Evolutionary conservation across 2,113 vertebrate species (phyloP), one percentile per base, ranked within the genome.

Genomic region (Paracanthobrama guichenoti): DNA sequence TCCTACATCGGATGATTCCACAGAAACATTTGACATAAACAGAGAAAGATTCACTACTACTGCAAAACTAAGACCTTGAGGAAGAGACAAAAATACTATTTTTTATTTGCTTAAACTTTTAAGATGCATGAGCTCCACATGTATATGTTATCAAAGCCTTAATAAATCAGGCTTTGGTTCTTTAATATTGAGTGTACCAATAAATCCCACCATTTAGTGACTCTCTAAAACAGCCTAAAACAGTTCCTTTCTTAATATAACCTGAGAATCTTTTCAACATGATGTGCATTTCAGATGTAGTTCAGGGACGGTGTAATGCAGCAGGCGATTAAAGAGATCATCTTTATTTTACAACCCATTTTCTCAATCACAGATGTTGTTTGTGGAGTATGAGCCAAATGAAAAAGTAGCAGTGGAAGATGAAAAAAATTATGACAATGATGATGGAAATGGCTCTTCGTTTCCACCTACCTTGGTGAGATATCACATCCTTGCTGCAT

Each of bases 401-500:
- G 18, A 46, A 46, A 44, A 72, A 24, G 69, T 42, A 46, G n/a
- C 69, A 26, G 69, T 48, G 42, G 10, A 60, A 28, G 8, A 35
- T 14, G 42, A 53, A 46, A 60, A n/a, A 46, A 28, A 57, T 2
- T 12, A 78, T 66, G 60, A 53, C 3, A 44, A 48, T 66, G 59
- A 11, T 42, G 11, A 79, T 85, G 35, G 60, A 46, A 66, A 66
- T 28, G 12, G 78, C 44, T 31, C 16, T 48, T 57, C 11, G n/a
- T 77, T 14, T 48, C 42, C 13, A 39, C 95, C 90, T 86, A 99
- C 98, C 98, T 97, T 86, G 98, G 98, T 5, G 98, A 99, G 91
- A 99, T 99, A 94, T 99, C 98, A 82, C 98, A 99, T 90, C 98
- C 98, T 93, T 99, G 98, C 91, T 99, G 98, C 98, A 99, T 99